These are phyloP conservation scores for Pammene aurita DNA, from an alignment of 2,888 invertebrate species.

Conservation along the genomic window DNA sequence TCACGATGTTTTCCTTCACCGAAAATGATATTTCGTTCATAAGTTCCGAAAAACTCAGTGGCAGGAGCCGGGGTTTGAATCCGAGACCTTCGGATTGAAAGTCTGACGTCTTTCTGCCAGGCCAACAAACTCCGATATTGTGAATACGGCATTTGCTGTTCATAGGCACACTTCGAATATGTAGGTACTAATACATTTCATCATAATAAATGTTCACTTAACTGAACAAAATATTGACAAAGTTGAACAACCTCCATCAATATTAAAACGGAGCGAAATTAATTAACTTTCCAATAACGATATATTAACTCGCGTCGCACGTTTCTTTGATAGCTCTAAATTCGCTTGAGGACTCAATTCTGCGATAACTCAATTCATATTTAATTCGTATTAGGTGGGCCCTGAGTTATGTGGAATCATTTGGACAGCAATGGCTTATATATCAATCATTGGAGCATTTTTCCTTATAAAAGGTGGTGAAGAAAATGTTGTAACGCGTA, in stretches of 20 bases:
- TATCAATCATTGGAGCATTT: no score
- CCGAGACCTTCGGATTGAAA: no score
- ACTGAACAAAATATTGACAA: not conserved
- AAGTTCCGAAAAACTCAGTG: no score
- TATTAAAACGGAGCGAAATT: constrained; percentile 9
- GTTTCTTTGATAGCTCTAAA: constrained; percentile 7
- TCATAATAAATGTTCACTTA: not conserved
- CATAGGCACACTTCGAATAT: no score
- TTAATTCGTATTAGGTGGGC: not conserved
- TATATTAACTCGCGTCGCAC: constrained; percentile 7
- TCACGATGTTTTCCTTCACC: no score
- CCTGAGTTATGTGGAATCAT: not conserved
- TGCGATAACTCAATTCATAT: not conserved
- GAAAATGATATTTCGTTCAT: no score
- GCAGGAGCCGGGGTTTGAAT: no score
- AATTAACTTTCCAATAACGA: constrained; percentile 16
- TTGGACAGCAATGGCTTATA: not conserved
- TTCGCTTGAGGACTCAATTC: not conserved
- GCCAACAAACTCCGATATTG: no score
- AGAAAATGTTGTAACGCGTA: no score
- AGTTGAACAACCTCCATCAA: constrained; percentile 12
- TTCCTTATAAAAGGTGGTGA: no score
- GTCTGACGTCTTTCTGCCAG: no score
- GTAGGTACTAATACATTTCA: not conserved
- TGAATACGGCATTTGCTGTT: no score